Percentiles rank a stretch among this genome's conserved stretches.
These are phyloP conservation scores for Nibea albiflora DNA, from an alignment of 2,113 vertebrate species.

Conservation along the genomic window DNA sequence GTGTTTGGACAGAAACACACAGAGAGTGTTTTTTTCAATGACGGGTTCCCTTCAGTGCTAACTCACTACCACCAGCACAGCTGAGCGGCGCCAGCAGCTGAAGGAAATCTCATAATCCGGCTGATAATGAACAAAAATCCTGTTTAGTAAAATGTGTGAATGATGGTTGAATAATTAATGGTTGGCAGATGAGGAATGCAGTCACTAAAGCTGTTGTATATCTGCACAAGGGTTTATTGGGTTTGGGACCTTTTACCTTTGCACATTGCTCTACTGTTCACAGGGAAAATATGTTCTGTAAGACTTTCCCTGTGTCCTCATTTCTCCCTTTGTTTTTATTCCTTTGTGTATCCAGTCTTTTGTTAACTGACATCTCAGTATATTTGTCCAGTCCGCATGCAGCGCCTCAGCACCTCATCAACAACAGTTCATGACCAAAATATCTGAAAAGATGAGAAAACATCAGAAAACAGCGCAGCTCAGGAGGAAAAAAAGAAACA, in stretches of 20 bases:
- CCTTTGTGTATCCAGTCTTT: too few species aligned
- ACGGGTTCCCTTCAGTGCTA: not conserved
- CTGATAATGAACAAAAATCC: constrained; percentile 13
- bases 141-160: constrained; percentile 8
- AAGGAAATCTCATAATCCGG: constrained; percentile 3
- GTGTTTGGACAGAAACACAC: not conserved
- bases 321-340: too few species aligned
- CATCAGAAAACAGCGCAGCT: not conserved
- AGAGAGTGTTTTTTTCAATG: not conserved
- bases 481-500: not conserved
- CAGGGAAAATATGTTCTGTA: not conserved
- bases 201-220: not conserved
- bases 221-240: not conserved
- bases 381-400: too few species aligned
- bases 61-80: not conserved
- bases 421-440: not conserved
- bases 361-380: too few species aligned
- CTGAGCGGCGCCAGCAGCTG: not conserved
- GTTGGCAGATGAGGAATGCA: not conserved
- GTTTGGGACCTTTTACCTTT: not conserved
- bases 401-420: too few species aligned
- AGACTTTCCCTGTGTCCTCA: too few species aligned
- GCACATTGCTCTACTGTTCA: not conserved
- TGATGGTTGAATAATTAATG: not conserved
- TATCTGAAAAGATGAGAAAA: not conserved